These are phyloP conservation scores for Cotesia glomerata DNA, from an alignment of 1,140 invertebrate genomes.

Conservation along the genomic window DNA sequence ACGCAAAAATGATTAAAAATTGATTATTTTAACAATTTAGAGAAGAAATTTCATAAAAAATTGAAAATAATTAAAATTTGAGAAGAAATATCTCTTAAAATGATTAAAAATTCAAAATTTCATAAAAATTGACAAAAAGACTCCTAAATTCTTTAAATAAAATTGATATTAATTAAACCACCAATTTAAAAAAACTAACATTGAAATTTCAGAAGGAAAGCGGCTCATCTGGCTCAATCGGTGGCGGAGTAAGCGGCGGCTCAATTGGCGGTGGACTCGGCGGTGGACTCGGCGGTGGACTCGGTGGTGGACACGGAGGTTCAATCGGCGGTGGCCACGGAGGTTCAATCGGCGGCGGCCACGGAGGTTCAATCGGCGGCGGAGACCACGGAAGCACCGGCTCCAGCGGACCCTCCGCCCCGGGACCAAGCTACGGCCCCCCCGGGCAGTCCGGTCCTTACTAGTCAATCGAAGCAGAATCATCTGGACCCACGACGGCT, in stretches of 20 bases:
- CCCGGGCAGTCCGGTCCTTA: slow-evolving; percentile 65
- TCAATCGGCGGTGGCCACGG: slow-evolving; percentile 48
- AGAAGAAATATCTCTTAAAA: too few relatives aligned
- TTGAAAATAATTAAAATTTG: too few relatives aligned
- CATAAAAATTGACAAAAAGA: too few relatives aligned
- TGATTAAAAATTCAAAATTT: neutral
- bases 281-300: too few relatives aligned
- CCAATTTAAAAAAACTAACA: neutral
- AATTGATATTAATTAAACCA: too few relatives aligned
- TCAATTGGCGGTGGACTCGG: slow-evolving; percentile 47
- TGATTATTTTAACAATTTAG: too few relatives aligned
- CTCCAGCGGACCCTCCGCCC: slow-evolving; percentile 53
- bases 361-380: slow-evolving; percentile 51
- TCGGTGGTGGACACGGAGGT: too few relatives aligned
- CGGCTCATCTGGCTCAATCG: slow-evolving; percentile 50
- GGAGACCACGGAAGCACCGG: slow-evolving; percentile 47
- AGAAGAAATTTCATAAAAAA: too few relatives aligned
- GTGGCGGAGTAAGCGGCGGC: slow-evolving; percentile 44
- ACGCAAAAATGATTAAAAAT: too few relatives aligned
- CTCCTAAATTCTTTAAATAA: neutral
- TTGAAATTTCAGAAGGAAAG: slow-evolving; percentile 54
- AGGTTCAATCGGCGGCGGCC: slow-evolving; percentile 49
- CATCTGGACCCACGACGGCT: neutral
- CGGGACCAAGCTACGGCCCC: slow-evolving; percentile 70
- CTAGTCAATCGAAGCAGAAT: slow-evolving; percentile 55